phyloP scores from a whole-genome alignment of 2,113 vertebrate genomes.

The Sinocyclocheilus maitianheensis region DNA sequence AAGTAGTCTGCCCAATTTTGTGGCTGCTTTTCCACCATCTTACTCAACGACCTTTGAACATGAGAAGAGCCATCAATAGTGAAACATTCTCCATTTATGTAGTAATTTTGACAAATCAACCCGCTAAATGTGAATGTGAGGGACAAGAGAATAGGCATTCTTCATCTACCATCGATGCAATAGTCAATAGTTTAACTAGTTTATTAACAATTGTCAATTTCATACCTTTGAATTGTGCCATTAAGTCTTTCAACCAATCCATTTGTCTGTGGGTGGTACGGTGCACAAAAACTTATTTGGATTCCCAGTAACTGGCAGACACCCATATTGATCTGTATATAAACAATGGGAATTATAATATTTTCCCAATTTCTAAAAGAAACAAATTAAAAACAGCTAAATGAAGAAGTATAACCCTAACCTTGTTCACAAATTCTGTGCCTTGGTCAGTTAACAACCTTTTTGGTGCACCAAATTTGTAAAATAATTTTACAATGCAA shows the following conservation, averaged over 20 bases:
- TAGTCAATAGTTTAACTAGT: no score
- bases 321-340: background rate
- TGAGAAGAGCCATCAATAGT: no score
- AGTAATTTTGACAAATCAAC: no score
- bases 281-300: background rate
- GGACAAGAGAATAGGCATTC: no score
- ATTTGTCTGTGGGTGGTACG: no score
- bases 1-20: background rate
- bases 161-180: background rate
- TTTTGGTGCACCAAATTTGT: background rate
- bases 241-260: background rate
- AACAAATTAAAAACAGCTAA: background rate
- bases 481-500: background rate
- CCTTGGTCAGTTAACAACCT: background rate
- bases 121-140: no score
- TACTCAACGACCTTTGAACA: background rate
- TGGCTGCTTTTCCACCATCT: background rate
- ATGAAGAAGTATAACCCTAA: background rate
- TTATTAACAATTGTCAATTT: background rate
- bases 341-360: background rate
- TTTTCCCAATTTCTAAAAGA: no score
- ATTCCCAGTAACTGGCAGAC: background rate
- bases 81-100: no score
- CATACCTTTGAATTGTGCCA: conserved; percentile 9
- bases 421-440: conserved; percentile 17